These are phyloP conservation scores for Apis mellifera DNA, from an alignment of 1,140 invertebrate species.

Conservation along the genomic window DNA sequence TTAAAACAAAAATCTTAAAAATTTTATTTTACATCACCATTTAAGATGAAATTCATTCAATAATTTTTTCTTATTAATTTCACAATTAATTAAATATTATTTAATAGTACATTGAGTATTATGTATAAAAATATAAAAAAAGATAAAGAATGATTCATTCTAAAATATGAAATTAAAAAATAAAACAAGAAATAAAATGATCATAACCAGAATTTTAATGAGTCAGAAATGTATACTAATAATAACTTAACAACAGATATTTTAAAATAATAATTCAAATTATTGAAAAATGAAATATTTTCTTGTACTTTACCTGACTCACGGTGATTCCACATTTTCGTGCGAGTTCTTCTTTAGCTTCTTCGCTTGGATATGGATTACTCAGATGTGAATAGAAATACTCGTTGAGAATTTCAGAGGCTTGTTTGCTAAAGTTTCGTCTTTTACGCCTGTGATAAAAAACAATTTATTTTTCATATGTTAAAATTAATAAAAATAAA, in stretches of 20 bases:
- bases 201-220: no score
- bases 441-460: slow-evolving; percentile 91
- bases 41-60: neutral
- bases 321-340: slow-evolving; percentile 99
- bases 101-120: no score
- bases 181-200: no score
- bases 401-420: slow-evolving; percentile 99
- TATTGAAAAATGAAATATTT: neutral
- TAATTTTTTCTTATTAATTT: no score
- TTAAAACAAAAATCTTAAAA: neutral
- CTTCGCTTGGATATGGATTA: slow-evolving; percentile 99
- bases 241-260: no score
- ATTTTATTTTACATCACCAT: no score
- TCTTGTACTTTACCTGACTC: slow-evolving; percentile 86
- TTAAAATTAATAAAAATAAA: neutral
- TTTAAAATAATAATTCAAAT: neutral
- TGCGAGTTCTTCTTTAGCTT: slow-evolving; percentile 99
- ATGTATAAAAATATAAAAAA: no score
- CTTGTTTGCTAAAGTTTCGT: slow-evolving; percentile 99
- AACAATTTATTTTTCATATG: neutral
- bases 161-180: no score
- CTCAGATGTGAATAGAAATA: slow-evolving; percentile 99
- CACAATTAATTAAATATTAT: no score
- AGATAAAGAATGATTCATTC: no score
- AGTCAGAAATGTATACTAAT: neutral